Evolutionary conservation across 2,888 invertebrate genomes (phyloP).

Genomic region (Eilema sororculum): DNA sequence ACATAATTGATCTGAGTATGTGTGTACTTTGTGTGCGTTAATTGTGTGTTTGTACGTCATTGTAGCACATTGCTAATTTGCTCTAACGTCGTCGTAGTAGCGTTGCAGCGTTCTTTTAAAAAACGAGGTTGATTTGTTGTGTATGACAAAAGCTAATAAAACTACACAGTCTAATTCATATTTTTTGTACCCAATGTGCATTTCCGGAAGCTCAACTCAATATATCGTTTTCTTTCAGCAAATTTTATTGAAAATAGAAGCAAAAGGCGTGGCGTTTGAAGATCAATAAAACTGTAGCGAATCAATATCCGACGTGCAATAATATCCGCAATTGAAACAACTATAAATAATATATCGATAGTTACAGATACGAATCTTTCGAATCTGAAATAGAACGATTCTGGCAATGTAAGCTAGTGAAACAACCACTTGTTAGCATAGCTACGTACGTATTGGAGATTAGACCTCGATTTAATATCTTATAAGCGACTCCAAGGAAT

Average conservation of each 20-base stretch:
- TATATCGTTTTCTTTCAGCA: no score
- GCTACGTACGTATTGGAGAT: no score
- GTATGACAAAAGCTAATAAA: no score
- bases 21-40: neutral
- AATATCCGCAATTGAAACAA: neutral
- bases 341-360: slow-evolving; percentile 10
- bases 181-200: no score
- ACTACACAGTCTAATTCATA: no score
- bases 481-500: no score
- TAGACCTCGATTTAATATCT: no score
- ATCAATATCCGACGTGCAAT: neutral
- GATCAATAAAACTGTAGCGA: neutral
- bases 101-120: neutral
- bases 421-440: neutral
- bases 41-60: slow-evolving; percentile 1
- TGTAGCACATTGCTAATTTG: neutral
- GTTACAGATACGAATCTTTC: slow-evolving; percentile 18
- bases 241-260: no score
- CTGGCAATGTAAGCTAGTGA: neutral
- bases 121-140: no score
- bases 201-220: no score
- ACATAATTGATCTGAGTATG: slow-evolving; percentile 2
- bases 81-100: neutral
- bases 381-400: slow-evolving; percentile 36
- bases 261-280: neutral